Evolutionary conservation across 2,113 vertebrate species (phyloP).

Genomic region (Ahaetulla prasina): DNA sequence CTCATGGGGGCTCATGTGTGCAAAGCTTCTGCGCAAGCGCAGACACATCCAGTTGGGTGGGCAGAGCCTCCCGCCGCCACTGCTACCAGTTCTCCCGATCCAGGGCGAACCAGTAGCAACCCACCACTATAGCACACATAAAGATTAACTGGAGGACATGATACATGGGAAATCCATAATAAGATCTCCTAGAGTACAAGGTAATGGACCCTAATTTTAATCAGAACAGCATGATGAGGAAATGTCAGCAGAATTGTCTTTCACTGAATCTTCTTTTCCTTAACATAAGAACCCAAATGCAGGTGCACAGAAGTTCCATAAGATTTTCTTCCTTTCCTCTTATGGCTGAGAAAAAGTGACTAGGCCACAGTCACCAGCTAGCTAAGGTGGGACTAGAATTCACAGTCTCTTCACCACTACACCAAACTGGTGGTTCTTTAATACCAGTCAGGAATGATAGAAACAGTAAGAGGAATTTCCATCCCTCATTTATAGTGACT

Average conservation of each 20-base stretch:
- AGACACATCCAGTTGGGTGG: too few species aligned
- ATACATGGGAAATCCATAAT: background rate
- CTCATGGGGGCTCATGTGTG: too few species aligned
- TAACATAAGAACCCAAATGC: background rate
- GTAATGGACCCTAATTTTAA: background rate
- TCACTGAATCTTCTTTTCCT: background rate
- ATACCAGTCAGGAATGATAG: background rate
- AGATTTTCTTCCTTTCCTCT: background rate
- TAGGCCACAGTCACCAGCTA: background rate
- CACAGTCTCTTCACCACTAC: background rate
- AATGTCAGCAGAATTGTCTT: background rate
- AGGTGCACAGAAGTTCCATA: background rate
- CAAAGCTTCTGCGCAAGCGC: too few species aligned
- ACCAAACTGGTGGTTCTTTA: too few species aligned
- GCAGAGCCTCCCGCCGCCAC: too few species aligned
- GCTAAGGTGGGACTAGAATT: background rate
- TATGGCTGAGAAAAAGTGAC: background rate
- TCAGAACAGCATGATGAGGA: background rate
- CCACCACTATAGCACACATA: background rate
- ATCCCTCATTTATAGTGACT: background rate
- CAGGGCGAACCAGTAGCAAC: too few species aligned
- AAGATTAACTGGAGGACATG: background rate
- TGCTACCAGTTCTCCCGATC: too few species aligned
- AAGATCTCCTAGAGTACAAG: background rate
- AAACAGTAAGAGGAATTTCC: background rate